Evolutionary conservation across 1,140 invertebrate species (phyloP).

Genomic region (Listronotus bonariensis): DNA sequence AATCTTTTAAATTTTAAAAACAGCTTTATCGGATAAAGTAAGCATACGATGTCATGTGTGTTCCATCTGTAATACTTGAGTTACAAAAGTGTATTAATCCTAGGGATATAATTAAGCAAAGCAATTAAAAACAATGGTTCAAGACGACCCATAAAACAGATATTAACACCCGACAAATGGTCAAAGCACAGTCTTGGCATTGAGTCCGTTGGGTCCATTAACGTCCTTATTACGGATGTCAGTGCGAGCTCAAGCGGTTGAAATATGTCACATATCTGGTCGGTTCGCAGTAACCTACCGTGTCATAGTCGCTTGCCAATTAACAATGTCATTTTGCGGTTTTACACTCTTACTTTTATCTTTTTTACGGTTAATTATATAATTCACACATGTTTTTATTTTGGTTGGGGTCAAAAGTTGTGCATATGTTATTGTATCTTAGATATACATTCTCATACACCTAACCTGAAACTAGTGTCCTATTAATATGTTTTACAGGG

Average conservation of each 20-base stretch:
- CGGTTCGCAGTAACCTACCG: constrained; percentile 47
- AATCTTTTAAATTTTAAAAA: too few species aligned
- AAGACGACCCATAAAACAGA: constrained; percentile 17
- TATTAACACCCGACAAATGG: constrained; percentile 26
- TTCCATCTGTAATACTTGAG: too few species aligned
- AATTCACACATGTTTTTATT: constrained; percentile 31
- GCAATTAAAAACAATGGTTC: too few species aligned
- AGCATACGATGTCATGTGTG: too few species aligned
- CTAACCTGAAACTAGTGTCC: too few species aligned
- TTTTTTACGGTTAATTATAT: constrained; percentile 33
- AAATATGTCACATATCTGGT: constrained; percentile 52
- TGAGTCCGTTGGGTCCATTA: constrained; percentile 40
- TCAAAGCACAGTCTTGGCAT: constrained; percentile 16
- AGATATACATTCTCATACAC: too few species aligned
- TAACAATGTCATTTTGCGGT: constrained; percentile 44
- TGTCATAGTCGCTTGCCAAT: constrained; percentile 49
- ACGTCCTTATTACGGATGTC: constrained; percentile 50
- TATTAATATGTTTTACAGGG: too few species aligned
- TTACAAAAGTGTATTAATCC: too few species aligned
- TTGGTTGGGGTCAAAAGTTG: not conserved
- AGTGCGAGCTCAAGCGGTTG: constrained; percentile 42
- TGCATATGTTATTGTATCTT: too few species aligned
- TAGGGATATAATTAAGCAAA: too few species aligned
- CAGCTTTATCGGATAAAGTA: too few species aligned
- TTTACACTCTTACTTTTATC: constrained; percentile 43